Conservation (phyloP, 2,797 vertebrate species). For the Cyprinella venusta region DNA sequence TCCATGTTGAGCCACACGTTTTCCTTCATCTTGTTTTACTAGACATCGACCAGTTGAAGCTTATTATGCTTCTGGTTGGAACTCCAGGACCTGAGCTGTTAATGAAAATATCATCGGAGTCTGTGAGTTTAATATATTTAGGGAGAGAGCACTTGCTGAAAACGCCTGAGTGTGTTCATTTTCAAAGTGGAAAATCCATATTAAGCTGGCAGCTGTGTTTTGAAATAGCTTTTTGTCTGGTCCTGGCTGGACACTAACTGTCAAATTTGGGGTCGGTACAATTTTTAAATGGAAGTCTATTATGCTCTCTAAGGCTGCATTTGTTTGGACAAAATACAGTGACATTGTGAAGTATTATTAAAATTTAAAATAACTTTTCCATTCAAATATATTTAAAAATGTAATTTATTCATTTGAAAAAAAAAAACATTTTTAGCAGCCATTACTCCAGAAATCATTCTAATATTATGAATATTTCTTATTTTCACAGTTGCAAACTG, state of each 20-base stretch:
- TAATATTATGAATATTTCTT: neutral
- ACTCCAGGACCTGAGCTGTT: constrained; percentile 97
- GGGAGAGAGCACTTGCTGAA: constrained; percentile 51
- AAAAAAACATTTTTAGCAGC: neutral
- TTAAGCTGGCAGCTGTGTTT: constrained; percentile 10
- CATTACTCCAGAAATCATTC: neutral
- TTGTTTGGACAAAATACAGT: neutral
- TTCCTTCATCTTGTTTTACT: constrained; percentile 95
- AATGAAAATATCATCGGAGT: constrained; percentile 99
- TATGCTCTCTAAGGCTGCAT: neutral
- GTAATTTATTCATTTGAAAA: neutral
- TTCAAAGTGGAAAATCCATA: constrained; percentile 10
- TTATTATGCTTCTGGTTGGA: constrained; percentile 99
- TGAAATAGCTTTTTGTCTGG: neutral
- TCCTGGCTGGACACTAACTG: neutral
- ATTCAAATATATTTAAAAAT: neutral
- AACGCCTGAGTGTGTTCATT: constrained; percentile 45
- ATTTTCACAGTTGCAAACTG: neutral
- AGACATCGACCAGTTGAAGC: constrained; percentile 99
- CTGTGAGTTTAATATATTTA: constrained; percentile 87
- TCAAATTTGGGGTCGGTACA: neutral
- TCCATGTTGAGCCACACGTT: constrained; percentile 68
- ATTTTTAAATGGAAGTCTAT: neutral
- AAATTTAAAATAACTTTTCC: neutral
- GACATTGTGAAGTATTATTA: neutral